Evolutionary conservation across 1,140 invertebrate genomes (phyloP), one percentile per base, ranked within the genome.

Genomic region (Diprion similis): DNA sequence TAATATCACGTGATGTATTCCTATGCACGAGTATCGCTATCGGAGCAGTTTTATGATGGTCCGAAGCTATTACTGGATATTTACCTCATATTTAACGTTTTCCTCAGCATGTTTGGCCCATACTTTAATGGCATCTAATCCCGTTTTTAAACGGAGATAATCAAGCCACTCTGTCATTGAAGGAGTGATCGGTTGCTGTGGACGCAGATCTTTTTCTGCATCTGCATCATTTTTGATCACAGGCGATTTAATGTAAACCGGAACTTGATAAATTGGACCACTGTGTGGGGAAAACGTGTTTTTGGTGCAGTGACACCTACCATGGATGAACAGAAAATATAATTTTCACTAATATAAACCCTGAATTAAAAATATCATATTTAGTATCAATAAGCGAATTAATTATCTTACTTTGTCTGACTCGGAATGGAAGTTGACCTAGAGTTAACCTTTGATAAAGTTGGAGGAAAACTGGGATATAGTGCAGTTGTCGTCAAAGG

Each of bases 101-200:
- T 48, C 15, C 13, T 70, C n/a, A 37, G 80, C 72, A 13, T 76
- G 74, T 45, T 77, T 70, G 0, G 80, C 67, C 80, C 80, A 82
- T 19, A 73, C 71, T 66, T 75, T 75, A 48, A 80, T 66, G 46
- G 76, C 69, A 10, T 78, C 74, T 6, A 75, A 19, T 15, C 78
- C 78, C 46, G 74, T 74, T 68, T 77, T 75, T 8, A 66, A 19
- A 70, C 75, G 78, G 10, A 82, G 71, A 71, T 77, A 75, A 68
- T 73, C 75, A 64, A 80, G 59, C 80, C 79, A 79, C n/a, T 70
- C 11, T 17, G 51, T 59, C 11, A 59, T 59, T 59, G 51, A 59
- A 17, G 51, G 51, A 59, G 11, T 9, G 51, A 59, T 59, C 11
- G 51, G 51, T 59, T 59, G 51, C 51, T 59, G 11, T 59, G 11